Base-by-base conservation (phyloP, 2,888 invertebrate genomes). In the Pyrochroa serraticornis region DNA sequence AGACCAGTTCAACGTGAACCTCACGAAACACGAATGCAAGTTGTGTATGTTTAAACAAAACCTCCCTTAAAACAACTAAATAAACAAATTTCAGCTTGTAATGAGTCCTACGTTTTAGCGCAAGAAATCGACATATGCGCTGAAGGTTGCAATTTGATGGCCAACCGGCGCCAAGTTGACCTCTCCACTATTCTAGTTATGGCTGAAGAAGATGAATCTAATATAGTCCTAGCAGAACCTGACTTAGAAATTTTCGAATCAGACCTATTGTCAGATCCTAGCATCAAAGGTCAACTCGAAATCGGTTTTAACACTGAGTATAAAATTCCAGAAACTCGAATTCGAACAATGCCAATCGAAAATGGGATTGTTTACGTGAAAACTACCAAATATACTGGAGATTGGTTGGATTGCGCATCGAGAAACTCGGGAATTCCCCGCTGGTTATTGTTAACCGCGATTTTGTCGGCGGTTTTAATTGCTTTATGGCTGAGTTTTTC, bases 361-460 rank as follows among this genome's bases (percentile, higher is more conserved):
- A 48, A 48, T 39, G 60, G 46, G 3, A 13, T 36, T 2, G 31
- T 54, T n/a, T 22, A 43, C 2, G 45, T 54, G 14, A 58, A 58
- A 49, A 50, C 22, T 6, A 47, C 9, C 41, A 43, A 54, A 33
- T 65, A 66, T 42, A 58, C 63, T 35, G 68, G 70, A 7, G 75
- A 75, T 62, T 78, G 78, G 78, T 64, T 78, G 55, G 77, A 78
- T 53, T 79, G 78, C 63, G 77, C 76, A 3, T 74, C 82, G 0
- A 74, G 75, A 38, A 82, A 82, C 65, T 81, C 82, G 0, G 82
- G 82, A n/a, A 73, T 82, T 47, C 81, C 83, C 0, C 75, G 80
- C 14, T 77, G 81, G 70, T 70, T 82, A 41, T 71, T 83, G 34
- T 74, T 79, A 12, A 67, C 77, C 32, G 75, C 80, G 1, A 76